Conservation (phyloP, 2,888 invertebrate species). For the Caenorhabditis parvicauda region DNA sequence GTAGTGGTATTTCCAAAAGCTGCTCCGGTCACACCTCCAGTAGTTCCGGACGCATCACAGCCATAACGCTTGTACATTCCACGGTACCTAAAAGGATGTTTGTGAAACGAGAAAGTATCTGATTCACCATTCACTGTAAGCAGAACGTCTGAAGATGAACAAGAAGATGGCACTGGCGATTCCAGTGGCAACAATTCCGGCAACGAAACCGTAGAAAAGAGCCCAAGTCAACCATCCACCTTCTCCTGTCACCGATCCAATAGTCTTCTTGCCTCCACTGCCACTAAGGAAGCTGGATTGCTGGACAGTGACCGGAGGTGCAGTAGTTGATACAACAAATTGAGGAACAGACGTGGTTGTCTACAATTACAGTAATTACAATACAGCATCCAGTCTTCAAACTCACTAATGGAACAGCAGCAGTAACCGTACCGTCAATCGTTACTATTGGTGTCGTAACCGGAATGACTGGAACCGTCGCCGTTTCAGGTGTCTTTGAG, state of each 20-base stretch:
- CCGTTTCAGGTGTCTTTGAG: no score
- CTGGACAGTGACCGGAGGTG: no score
- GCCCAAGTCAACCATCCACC: constrained; percentile 28
- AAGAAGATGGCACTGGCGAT: constrained; percentile 5
- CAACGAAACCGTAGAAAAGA: constrained; percentile 12
- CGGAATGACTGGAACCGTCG: no score
- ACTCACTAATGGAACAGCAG: no score
- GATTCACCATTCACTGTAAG: constrained; percentile 1
- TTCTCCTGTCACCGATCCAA: not conserved
- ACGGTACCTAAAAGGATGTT: constrained; percentile 17
- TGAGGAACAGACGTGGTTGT: no score
- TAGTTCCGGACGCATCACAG: constrained; percentile 27
- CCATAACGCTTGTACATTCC: constrained; percentile 38
- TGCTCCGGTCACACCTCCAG: constrained; percentile 18
- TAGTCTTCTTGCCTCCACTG: not conserved
- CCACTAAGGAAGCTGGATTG: no score
- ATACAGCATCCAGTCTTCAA: no score
- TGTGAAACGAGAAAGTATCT: not conserved
- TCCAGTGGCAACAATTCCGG: constrained; percentile 6
- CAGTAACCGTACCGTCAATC: no score
- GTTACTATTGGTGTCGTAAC: no score
- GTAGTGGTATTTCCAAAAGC: constrained; percentile 15
- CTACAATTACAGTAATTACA: no score
- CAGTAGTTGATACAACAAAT: no score
- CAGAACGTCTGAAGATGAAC: constrained; percentile 14